phyloP scores from a whole-genome alignment of 2,113 vertebrate species.

The Kryptolebias marmoratus region DNA sequence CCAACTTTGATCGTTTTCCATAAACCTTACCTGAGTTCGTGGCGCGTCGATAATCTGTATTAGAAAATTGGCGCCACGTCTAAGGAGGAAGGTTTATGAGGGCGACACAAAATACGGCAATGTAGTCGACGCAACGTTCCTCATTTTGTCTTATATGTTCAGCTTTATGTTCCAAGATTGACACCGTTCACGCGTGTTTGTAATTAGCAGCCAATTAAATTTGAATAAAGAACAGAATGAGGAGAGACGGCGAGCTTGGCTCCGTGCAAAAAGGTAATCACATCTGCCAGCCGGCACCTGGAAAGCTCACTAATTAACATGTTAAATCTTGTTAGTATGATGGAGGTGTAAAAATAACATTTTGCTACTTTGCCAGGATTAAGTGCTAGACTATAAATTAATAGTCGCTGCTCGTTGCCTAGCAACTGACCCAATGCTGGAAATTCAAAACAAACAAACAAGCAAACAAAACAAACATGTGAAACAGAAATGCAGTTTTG shows the following conservation, averaged over 20 bases:
- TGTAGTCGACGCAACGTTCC: neutral
- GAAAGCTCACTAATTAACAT: neutral
- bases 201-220: slow-evolving; percentile 4
- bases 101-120: neutral
- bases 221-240: neutral
- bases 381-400: neutral
- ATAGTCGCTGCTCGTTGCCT: neutral
- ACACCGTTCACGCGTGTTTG: neutral
- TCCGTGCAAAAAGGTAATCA: neutral
- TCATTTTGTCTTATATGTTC: neutral
- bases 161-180: neutral
- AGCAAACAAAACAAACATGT: neutral
- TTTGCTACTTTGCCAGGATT: neutral
- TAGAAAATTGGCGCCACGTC: neutral
- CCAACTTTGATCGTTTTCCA: neutral
- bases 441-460: neutral
- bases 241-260: neutral
- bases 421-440: neutral
- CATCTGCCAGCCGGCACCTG: neutral
- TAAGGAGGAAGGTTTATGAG: neutral
- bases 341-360: neutral
- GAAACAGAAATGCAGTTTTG: neutral
- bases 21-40: neutral
- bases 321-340: slow-evolving; percentile 7
- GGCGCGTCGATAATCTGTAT: too few relatives aligned